phyloP scores from a whole-genome alignment of 2,888 invertebrate genomes.

The Timandra comae region DNA sequence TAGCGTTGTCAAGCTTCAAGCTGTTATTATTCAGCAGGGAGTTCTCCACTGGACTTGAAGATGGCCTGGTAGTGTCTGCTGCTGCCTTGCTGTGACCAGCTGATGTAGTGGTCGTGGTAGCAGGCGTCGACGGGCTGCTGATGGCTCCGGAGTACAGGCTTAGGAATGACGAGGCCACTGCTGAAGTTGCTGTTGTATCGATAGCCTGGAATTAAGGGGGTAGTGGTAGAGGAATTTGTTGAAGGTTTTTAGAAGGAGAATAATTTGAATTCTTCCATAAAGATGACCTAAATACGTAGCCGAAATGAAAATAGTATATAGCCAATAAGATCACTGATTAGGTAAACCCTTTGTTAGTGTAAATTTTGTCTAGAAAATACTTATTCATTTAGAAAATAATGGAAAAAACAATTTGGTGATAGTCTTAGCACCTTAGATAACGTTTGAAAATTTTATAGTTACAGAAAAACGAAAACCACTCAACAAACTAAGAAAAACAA shows the following conservation, averaged over 20 bases:
- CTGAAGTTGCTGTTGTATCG: slow-evolving; percentile 78
- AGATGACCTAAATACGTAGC: too few species aligned
- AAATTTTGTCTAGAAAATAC: neutral
- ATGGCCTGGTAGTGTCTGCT: slow-evolving; percentile 55
- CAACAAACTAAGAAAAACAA: too few species aligned
- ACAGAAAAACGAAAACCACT: too few species aligned
- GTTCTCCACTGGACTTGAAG: slow-evolving; percentile 57
- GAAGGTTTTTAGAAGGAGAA: too few species aligned
- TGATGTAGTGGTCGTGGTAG: slow-evolving; percentile 37
- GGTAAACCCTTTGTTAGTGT: neutral
- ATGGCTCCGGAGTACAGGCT: slow-evolving; percentile 69
- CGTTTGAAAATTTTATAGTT: too few species aligned
- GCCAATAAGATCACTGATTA: too few species aligned
- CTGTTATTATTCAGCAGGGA: slow-evolving; percentile 62
- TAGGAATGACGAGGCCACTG: slow-evolving; percentile 69
- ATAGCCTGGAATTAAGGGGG: slow-evolving; percentile 56
- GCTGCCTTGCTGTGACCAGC: slow-evolving; percentile 55
- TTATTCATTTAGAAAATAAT: slow-evolving; percentile 11
- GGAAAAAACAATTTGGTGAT: too few species aligned
- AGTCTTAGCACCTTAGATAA: too few species aligned
- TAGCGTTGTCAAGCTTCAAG: slow-evolving; percentile 66
- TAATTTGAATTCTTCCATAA: too few species aligned
- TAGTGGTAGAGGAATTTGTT: too few species aligned
- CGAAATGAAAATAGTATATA: too few species aligned
- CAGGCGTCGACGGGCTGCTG: slow-evolving; percentile 59